phyloP scores from a whole-genome alignment of 2,113 vertebrate species.

The Alectura lathami region DNA sequence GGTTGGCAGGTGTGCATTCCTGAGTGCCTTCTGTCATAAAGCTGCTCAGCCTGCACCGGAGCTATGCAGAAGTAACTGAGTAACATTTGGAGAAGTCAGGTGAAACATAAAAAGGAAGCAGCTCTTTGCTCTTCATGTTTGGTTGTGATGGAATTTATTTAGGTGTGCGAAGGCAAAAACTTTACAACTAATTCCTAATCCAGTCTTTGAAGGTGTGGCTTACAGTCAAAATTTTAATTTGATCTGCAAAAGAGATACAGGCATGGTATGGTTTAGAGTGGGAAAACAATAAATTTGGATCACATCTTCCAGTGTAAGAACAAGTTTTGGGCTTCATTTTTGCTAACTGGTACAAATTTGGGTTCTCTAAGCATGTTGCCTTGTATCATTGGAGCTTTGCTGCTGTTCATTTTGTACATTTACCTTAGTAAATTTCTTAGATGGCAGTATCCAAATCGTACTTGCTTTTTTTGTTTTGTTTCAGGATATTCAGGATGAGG shows the following conservation, averaged over 20 bases:
- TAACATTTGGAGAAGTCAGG: neutral
- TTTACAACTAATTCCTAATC: neutral
- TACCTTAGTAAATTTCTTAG: neutral
- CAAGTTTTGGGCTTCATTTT: neutral
- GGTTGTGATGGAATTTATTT: neutral
- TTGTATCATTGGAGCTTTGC: neutral
- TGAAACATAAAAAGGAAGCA: neutral
- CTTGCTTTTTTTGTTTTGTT: neutral
- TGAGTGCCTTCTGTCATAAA: neutral
- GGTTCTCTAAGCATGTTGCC: neutral
- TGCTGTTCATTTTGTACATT: neutral
- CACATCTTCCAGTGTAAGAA: neutral
- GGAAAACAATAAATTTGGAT: neutral
- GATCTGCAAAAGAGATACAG: neutral
- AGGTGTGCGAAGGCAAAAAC: neutral
- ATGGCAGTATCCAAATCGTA: neutral
- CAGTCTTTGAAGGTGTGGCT: neutral
- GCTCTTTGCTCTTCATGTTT: neutral
- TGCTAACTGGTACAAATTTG: neutral
- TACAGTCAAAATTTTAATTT: neutral
- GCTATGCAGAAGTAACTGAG: rapidly evolving
- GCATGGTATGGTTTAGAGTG: neutral
- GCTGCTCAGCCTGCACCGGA: neutral
- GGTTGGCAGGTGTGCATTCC: rapidly evolving
- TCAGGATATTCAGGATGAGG: neutral